Evolutionary conservation across 2,113 vertebrate species (phyloP).

Genomic region (Brevimyrus niger): DNA sequence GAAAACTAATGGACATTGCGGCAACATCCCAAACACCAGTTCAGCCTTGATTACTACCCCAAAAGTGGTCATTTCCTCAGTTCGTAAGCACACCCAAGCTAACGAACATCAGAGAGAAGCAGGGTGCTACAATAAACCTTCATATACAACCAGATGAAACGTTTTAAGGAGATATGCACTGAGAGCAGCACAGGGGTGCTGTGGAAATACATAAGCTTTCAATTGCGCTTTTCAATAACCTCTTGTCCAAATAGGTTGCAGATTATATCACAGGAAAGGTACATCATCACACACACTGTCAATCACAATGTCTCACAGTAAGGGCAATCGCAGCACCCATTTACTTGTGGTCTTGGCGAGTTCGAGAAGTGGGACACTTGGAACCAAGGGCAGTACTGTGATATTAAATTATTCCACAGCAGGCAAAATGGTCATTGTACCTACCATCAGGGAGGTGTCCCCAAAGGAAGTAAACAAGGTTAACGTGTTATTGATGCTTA

Average conservation of each 20-base stretch:
- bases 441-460: not conserved
- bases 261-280: not conserved
- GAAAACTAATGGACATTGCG: not conserved
- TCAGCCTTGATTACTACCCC: not conserved
- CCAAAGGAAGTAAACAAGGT: not conserved
- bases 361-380: not conserved
- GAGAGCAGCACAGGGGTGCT: not conserved
- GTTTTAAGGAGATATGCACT: not conserved
- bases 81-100: not conserved
- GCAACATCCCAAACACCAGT: not conserved
- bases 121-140: not conserved
- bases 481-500: not conserved
- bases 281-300: not conserved
- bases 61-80: not conserved
- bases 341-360: not conserved
- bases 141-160: not conserved
- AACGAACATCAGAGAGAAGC: not conserved
- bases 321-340: not conserved
- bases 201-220: not conserved
- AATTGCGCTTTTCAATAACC: not conserved
- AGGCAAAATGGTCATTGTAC: not conserved
- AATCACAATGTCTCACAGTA: not conserved
- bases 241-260: not conserved
- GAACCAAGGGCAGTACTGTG: not conserved
- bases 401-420: not conserved